phyloP scores from a whole-genome alignment of 2,797 vertebrate genomes.

The Karalla daura region DNA sequence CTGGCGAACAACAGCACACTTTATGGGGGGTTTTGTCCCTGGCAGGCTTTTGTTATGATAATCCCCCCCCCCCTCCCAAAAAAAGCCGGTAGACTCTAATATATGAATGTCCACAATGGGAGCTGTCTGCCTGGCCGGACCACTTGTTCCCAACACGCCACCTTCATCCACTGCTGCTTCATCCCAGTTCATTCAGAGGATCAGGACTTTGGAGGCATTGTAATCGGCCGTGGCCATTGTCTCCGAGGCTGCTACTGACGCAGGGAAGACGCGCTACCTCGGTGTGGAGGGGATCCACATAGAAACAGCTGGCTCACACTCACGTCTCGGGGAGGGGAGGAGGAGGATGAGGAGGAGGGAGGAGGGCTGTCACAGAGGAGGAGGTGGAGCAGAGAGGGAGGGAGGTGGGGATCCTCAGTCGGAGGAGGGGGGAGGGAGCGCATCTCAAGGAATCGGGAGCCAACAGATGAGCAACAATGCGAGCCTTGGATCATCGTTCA shows the following conservation, averaged over 20 bases:
- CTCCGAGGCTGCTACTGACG: constrained; percentile 9
- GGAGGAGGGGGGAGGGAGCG: not conserved
- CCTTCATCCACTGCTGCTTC: constrained; percentile 18
- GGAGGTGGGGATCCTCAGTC: not conserved
- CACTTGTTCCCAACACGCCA: constrained; percentile 14
- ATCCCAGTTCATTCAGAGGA: constrained; percentile 46
- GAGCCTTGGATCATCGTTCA: no score
- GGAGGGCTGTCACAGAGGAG: not conserved
- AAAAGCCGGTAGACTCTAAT: constrained; percentile 18
- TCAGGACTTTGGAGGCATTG: constrained; percentile 34
- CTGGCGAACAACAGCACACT: constrained; percentile 36
- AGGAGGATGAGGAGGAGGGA: no score
- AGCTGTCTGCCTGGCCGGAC: constrained; percentile 32
- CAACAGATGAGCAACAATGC: not conserved
- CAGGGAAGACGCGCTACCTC: not conserved
- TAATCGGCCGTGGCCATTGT: constrained; percentile 41
- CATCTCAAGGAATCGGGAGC: not conserved
- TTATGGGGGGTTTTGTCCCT: constrained; percentile 50
- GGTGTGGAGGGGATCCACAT: not conserved
- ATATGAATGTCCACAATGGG: constrained; percentile 26
- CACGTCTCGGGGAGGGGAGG: constrained; percentile 44
- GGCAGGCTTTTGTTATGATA: constrained; percentile 70
- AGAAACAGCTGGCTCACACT: constrained; percentile 68
- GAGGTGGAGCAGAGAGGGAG: constrained; percentile 4
- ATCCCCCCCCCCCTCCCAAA: no score